Base-by-base conservation (phyloP, 1,140 invertebrate species). In the Conus ventricosus region DNA sequence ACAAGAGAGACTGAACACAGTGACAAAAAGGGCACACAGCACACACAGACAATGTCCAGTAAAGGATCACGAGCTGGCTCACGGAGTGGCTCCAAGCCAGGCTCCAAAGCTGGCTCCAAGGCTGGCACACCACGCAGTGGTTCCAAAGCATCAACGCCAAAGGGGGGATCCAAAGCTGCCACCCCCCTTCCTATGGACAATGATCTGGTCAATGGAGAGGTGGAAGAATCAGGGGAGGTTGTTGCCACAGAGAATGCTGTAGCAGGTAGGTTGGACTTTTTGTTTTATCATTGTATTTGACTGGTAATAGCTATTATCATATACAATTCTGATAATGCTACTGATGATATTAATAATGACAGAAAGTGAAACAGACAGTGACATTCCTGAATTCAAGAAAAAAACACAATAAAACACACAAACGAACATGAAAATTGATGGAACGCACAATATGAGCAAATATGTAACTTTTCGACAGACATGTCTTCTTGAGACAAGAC, bases 161-260 rank as follows among this genome's bases (percentile, higher is more conserved):
- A 92, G 53, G 85, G 85, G 76, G 92, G 91, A 75, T 93, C 92
- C 11, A 93, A 93, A 84, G 91, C 91, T 80, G 92, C 89, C 63
- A 93, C 92, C 25, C 92, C 92, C 51, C 84, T 92, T 15, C 92
- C 92, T 8, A 51, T 55, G 15, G 85, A 83, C 23, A 83, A 84
- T 60, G 88, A 23, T 11, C 63, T 63, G 15, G 80, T 71, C 27
- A 87, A 87, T 57, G 75, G 76, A 63, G 82, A n/a, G 71, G 60
- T 11, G 15, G 88, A 76, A 5, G 57, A 53, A 76, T 63, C 23
- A 39, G 67, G 23, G 20, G 83, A 76, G 27, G 20, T 53, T 27
- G 75, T 11, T 57, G 54, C 20, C n/a, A 20, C 27, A 80, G 80
- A 71, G 27, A 75, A 23, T 85, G 82, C 57, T 13, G 5, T 51